These are phyloP conservation scores for Xenopus borealis DNA, from an alignment of 2,113 vertebrate genomes.

Conservation along the genomic window DNA sequence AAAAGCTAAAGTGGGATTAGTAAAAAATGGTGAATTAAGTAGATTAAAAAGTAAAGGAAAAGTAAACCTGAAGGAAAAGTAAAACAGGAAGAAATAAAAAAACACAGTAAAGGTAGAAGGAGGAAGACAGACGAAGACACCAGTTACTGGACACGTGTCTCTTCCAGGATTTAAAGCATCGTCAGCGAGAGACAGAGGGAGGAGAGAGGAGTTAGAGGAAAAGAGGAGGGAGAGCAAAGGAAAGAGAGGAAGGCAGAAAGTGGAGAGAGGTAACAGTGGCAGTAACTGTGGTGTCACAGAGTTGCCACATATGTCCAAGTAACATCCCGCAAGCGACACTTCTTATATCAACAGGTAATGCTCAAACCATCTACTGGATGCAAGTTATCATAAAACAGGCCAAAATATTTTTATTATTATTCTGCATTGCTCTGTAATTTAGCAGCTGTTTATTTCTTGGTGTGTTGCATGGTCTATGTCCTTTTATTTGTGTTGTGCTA, in stretches of 20 bases:
- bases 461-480: no score
- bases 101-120: not conserved
- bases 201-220: constrained; percentile 26
- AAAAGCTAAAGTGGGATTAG: no score
- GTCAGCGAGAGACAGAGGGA: constrained; percentile 46
- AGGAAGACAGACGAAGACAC: constrained; percentile 26
- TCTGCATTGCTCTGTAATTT: no score
- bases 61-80: not conserved
- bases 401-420: no score
- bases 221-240: constrained; percentile 15
- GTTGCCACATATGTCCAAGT: constrained; percentile 18
- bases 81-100: not conserved
- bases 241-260: constrained; percentile 7
- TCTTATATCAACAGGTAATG: constrained; percentile 17
- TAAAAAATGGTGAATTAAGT: no score
- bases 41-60: no score
- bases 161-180: constrained; percentile 45
- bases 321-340: constrained; percentile 7
- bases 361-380: not conserved
- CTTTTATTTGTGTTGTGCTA: no score
- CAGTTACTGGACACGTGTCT: constrained; percentile 40
- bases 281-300: constrained; percentile 5
- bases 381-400: no score
- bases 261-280: constrained; percentile 5
- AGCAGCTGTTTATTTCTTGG: no score